These are phyloP conservation scores for Psophia crepitans DNA, from an alignment of 2,113 vertebrate genomes.

Conservation along the genomic window DNA sequence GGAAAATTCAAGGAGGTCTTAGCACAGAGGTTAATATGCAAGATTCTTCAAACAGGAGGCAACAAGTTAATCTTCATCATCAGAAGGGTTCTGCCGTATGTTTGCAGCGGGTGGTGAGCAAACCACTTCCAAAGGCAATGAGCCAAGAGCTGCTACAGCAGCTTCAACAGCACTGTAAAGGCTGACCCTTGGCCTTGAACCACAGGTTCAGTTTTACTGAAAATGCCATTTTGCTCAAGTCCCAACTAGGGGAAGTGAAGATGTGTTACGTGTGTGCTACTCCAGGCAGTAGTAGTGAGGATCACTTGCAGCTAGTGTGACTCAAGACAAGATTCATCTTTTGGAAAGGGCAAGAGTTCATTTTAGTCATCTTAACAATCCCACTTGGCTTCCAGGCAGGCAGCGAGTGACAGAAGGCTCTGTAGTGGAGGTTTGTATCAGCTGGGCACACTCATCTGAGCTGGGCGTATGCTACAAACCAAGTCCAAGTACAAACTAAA, in stretches of 20 bases:
- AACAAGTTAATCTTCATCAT: neutral
- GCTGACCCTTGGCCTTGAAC: neutral
- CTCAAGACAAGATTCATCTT: neutral
- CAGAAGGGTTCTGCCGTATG: neutral
- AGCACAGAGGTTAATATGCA: neutral
- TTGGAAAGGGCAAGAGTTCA: neutral
- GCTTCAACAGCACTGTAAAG: neutral
- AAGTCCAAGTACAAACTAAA: neutral
- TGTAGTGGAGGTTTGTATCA: neutral
- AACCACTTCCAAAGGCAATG: neutral
- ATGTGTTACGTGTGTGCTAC: neutral
- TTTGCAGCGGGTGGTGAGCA: neutral
- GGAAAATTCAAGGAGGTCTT: neutral
- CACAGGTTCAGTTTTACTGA: neutral
- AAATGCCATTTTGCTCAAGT: neutral
- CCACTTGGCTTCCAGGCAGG: neutral
- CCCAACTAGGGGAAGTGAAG: accelerated
- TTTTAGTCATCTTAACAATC: neutral
- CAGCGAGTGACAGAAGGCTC: neutral
- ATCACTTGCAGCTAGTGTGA: neutral
- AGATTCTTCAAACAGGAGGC: neutral
- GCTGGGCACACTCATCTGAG: neutral
- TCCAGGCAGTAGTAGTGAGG: neutral
- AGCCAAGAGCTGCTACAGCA: neutral
- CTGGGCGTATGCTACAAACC: neutral